Base-by-base conservation (phyloP, 2,797 vertebrate genomes). In the Rhincodon typus region DNA sequence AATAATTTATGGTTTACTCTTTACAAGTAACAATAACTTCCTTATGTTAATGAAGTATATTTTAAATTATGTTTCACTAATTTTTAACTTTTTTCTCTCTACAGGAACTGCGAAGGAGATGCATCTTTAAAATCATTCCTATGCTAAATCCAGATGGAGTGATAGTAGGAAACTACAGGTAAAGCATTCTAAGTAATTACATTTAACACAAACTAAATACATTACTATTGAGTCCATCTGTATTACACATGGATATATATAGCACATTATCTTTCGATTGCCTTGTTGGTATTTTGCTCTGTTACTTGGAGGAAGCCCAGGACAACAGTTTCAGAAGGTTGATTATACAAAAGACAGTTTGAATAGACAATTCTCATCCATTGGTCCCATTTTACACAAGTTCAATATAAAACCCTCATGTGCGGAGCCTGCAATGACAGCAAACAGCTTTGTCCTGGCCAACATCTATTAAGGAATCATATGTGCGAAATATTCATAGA, bases 91-190 rank as follows among this genome's bases (percentile, higher is more conserved):
- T 91, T 66, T n/a, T 90, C 30, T 91, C 2, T 62, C 57, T 93
- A 25, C n/a, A 94, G 66, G 91, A 94, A 21, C n/a, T 67, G 91
- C 66, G 91, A 27, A 66, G 10, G 42, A 42, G n/a, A 8, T 42
- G 66, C 67, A 69, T 94, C 62, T 94, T 94, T 94, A 94, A 94
- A 94, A 94, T 69, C 34, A 21, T 53, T 77, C 94, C 94, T 17
- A 95, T 72, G 67, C 21, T 77, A 46, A 95, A 72, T 50, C 74
- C 72, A 95, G 94, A 95, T 82, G 72, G 94, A 77, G 94, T 95
- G 34, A 95, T 95, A 57, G 50, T 95, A 53, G 94, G 94, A 95
- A 95, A 95, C 53, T 95, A 95, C 42, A 95, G 94, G 94, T 95
- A 95, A 82, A 94, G n/a, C 38, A 70, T 94, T 94, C n/a, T 69